Conservation (phyloP, 2,797 vertebrate species). For the Vultur gryphus region DNA sequence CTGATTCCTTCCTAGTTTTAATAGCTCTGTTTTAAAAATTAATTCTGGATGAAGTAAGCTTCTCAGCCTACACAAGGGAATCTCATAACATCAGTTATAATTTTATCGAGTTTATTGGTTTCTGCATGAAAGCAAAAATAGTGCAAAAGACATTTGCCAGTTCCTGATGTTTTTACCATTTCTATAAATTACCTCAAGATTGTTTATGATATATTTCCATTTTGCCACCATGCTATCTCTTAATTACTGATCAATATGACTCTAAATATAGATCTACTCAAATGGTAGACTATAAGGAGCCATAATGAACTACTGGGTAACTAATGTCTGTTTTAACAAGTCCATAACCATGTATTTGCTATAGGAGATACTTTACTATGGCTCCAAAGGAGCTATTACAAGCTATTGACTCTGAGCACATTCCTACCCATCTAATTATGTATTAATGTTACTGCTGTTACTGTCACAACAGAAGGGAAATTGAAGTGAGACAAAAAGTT, state of each 20-base stretch:
- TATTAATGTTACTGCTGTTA: slow-evolving; percentile 37
- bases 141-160: background rate
- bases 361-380: slow-evolving; percentile 58
- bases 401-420: slow-evolving; percentile 41
- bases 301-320: slow-evolving; percentile 74
- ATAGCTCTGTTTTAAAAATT: slow-evolving; percentile 49
- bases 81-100: background rate
- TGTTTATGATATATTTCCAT: slow-evolving; percentile 40
- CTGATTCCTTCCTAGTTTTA: background rate
- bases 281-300: slow-evolving; percentile 75
- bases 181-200: slow-evolving; percentile 24
- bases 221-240: slow-evolving; percentile 49
- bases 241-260: slow-evolving; percentile 71
- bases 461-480: slow-evolving; percentile 42
- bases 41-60: slow-evolving; percentile 23
- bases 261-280: slow-evolving; percentile 75
- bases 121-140: slow-evolving; percentile 22
- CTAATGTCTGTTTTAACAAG: slow-evolving; percentile 77
- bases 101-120: slow-evolving; percentile 9
- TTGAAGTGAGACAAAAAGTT: background rate
- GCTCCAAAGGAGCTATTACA: slow-evolving; percentile 68
- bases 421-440: slow-evolving; percentile 42
- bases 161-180: slow-evolving; percentile 9
- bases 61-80: background rate
- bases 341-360: slow-evolving; percentile 75